Evolutionary conservation across 2,113 vertebrate species (phyloP), one percentile per base, ranked within the genome.

Genomic region (Limanda limanda): DNA sequence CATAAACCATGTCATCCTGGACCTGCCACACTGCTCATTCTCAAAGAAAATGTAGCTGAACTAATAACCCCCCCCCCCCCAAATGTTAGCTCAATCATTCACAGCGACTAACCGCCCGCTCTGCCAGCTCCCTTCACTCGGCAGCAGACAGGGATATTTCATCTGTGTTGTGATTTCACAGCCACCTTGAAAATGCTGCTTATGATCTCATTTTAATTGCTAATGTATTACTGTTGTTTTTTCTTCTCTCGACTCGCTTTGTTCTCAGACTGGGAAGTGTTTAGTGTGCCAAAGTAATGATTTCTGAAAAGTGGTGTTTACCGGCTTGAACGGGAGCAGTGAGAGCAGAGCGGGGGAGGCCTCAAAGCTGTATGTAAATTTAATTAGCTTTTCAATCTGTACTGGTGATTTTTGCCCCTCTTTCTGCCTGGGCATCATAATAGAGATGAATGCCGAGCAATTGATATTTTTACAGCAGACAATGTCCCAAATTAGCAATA

Each of bases 171-270:
- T 86, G 86, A 92, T 91, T 93, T 92, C 86, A 87, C 90, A 86
- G 84, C 85, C 75, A 82, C 83, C 81, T 91, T 40, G 48, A 84
- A 86, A 87, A 89, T 68, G 67, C 61, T 70, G 83, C 88, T 91
- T 83, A 86, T 82, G 86, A 93, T 91, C 86, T 89, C 88, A 90
- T 92, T 91, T 92, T 55, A 8, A 75, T 82, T 93, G 90, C 85
- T 92, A 89, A 91, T 93, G 82, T 89, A 89, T 89, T 92, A 84
- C 66, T 21, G 63, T 89, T 82, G 73, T 73, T 89, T 52, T 60
- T 7, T 31, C 31, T 31, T 7, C 31, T 31, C 31, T 31, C 31
- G 31, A 62, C 78, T 77, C 27, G 62, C 88, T 92, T 91, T 91
- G 90, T 91, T 92, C 87, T 86, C 73, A 3, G 84, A 65, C 58